Evolutionary conservation across 1,140 invertebrate genomes (phyloP).

Genomic region (Periplaneta americana): DNA sequence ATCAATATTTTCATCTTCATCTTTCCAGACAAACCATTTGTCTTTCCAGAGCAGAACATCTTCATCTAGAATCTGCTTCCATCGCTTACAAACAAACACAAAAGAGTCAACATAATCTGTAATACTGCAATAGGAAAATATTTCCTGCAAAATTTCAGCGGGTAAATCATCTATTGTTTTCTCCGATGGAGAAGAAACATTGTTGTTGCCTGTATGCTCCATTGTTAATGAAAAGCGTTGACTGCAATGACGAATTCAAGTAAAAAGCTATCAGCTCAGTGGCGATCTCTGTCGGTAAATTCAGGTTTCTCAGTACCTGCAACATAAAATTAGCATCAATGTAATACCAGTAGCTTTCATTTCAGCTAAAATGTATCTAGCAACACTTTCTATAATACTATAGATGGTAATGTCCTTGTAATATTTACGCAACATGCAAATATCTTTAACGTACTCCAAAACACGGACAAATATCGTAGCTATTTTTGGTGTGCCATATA

Average conservation of each 20-base stretch:
- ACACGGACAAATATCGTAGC: background rate
- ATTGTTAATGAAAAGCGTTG: no score
- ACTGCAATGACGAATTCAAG: no score
- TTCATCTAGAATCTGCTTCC: no score
- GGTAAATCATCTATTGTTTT: background rate
- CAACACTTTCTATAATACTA: background rate
- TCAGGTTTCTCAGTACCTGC: background rate
- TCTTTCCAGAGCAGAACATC: no score
- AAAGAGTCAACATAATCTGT: no score
- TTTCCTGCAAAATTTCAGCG: background rate
- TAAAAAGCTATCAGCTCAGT: no score
- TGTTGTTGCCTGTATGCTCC: no score
- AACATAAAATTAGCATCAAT: background rate
- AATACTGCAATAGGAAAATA: no score
- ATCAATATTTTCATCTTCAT: no score
- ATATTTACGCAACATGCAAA: background rate
- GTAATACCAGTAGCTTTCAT: background rate
- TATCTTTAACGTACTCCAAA: background rate
- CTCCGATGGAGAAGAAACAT: no score
- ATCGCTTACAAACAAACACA: no score
- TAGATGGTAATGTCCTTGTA: background rate
- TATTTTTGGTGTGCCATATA: background rate
- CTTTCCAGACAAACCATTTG: no score
- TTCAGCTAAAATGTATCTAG: background rate
- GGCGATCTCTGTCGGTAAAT: background rate